Evolutionary conservation across 2,888 invertebrate species (phyloP).

Genomic region (Chloromyia formosa): DNA sequence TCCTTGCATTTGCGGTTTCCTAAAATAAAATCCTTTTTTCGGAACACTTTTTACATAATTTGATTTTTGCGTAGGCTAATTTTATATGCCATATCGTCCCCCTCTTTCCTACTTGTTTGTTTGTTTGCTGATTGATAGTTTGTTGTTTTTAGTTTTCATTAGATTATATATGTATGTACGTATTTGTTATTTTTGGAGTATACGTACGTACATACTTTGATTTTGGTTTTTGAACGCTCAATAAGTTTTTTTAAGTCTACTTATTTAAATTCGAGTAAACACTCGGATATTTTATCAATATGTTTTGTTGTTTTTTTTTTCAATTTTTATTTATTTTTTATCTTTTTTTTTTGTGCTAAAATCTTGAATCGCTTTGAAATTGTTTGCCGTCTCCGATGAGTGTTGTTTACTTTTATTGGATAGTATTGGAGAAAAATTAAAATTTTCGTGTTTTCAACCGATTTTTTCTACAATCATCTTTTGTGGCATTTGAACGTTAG

Average conservation of each 20-base stretch:
- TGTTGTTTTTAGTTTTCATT: too few relatives aligned
- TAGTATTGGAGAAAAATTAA: background rate
- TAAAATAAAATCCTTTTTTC: too few relatives aligned
- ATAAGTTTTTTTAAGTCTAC: background rate
- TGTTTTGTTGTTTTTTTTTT: background rate
- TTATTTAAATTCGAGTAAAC: too few relatives aligned
- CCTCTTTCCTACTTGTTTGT: slow-evolving; percentile 28
- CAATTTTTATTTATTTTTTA: background rate
- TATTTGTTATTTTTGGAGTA: background rate
- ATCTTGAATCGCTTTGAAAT: slow-evolving; percentile 1
- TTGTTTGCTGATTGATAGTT: too few relatives aligned
- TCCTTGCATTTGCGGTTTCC: slow-evolving; percentile 1
- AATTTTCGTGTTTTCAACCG: background rate
- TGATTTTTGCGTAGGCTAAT: background rate
- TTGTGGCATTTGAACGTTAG: background rate
- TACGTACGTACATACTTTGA: too few relatives aligned
- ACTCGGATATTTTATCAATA: too few relatives aligned
- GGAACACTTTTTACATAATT: too few relatives aligned
- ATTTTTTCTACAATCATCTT: slow-evolving; percentile 9
- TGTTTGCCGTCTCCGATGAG: slow-evolving; percentile 39
- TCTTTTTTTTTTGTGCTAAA: slow-evolving; percentile 15
- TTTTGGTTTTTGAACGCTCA: background rate
- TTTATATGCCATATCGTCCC: slow-evolving; percentile 39
- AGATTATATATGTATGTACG: too few relatives aligned
- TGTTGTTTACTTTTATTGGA: slow-evolving; percentile 31